Evolutionary conservation across 2,888 invertebrate genomes (phyloP), one percentile per base, ranked within the genome.

Genomic region (Plusia festucae): DNA sequence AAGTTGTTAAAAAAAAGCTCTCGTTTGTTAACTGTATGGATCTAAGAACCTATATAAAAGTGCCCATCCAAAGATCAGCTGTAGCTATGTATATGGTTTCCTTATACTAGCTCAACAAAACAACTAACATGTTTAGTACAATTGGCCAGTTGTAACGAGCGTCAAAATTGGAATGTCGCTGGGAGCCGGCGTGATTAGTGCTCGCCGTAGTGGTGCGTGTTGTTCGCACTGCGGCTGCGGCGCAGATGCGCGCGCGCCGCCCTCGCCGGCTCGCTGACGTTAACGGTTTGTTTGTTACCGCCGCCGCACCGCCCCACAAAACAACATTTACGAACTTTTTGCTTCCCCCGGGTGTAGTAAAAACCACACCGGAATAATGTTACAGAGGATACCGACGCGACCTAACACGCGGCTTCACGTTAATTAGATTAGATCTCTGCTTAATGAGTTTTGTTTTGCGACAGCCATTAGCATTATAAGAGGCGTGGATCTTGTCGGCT

Each of bases 231-330:
- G 74, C 74, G 67, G 70, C 73, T 73, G 67, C 63, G 65, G n/a
- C 71, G 61, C 81, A 78, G 76, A 72, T 78, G 79, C 67, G 71
- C 69, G 60, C 59, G 74, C 73, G 69, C 64, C 53, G 69, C 78
- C 75, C 56, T 73, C 60, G 69, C 68, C 60, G 72, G 73, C 82
- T 82, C 86, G 80, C 62, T 74, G 82, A 78, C 79, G 67, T 60
- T 88, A 83, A 89, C 89, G 90, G 89, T 89, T 88, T 88, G 89
- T 89, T 88, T 82, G 85, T 67, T 65, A 58, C 67, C 65, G 60
- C 61, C 73, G 70, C 40, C 40, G 34, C 34, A 34, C 34, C 34
- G 69, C 76, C 76, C 30, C 73, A 64, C 65, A 65, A 65, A 73
- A 62, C 80, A 77, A 40, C 40, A n/a, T n/a, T 73, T 69, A 70